These are phyloP conservation scores for Stylophora pistillata DNA, from an alignment of 64 coral and sea anemone species.

Conservation along the genomic window DNA sequence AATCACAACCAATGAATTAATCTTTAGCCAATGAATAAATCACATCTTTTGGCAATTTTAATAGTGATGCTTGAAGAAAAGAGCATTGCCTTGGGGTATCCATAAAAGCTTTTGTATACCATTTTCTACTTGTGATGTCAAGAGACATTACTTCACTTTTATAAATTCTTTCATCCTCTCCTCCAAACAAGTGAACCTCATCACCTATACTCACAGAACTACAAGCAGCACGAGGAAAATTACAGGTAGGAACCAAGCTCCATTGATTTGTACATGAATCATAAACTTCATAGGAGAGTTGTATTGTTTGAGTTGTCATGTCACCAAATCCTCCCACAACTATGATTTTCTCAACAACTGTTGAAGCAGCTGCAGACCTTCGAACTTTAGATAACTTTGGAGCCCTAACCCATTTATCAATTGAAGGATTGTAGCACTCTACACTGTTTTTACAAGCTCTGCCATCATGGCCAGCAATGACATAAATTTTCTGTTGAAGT, in stretches of 20 bases:
- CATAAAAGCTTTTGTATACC: too few species aligned
- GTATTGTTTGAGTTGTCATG: background rate
- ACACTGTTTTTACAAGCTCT: background rate
- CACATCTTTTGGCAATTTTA: too few species aligned
- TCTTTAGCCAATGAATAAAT: too few species aligned
- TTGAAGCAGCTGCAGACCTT: background rate
- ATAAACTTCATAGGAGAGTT: constrained; percentile 23
- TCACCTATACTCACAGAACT: background rate
- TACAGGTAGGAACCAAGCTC: background rate
- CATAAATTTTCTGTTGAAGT: constrained; percentile 4
- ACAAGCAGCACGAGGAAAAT: constrained; percentile 15
- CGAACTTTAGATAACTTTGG: background rate
- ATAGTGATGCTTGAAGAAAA: too few species aligned
- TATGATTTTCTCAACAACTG: background rate
- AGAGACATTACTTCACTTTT: too few species aligned
- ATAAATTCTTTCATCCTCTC: background rate
- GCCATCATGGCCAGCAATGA: background rate
- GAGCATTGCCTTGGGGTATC: too few species aligned
- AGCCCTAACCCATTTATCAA: background rate
- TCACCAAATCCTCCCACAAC: constrained; percentile 18
- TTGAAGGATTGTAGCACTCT: background rate
- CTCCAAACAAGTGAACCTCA: constrained; percentile 22
- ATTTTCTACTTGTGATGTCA: too few species aligned
- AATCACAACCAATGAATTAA: too few species aligned
- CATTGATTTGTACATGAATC: constrained; percentile 2